Percentiles rank a stretch among this genome's conserved stretches.
Conservation (phyloP, 2,113 vertebrate species). For the Tenrec ecaudatus region DNA sequence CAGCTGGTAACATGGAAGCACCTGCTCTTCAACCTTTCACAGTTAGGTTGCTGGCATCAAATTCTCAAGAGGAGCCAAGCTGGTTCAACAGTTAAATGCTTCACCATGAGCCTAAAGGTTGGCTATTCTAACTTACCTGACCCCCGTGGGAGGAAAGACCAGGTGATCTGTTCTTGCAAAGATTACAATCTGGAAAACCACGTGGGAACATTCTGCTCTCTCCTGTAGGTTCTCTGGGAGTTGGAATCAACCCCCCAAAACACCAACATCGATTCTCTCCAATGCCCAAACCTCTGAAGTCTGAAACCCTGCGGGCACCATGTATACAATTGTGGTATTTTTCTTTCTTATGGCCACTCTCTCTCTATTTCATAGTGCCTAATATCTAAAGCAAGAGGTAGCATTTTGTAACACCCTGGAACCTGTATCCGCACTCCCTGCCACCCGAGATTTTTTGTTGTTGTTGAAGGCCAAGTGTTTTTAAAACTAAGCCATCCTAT, state of each 20-base stretch:
- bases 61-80: neutral
- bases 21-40: rapidly evolving
- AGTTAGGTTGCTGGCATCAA: neutral
- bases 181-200: neutral
- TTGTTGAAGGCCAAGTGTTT: neutral
- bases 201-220: neutral
- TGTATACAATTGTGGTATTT: too few species aligned
- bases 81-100: neutral
- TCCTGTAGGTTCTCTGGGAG: neutral
- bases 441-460: too few species aligned
- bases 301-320: rapidly evolving
- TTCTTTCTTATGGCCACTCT: neutral
- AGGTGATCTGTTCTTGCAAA: neutral
- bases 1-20: neutral
- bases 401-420: neutral
- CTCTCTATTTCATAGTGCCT: neutral
- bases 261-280: neutral
- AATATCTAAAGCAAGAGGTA: rapidly evolving
- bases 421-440: too few species aligned
- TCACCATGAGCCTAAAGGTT: neutral
- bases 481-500: neutral
- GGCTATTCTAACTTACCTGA: neutral
- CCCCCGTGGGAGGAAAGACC: neutral
- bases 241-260: neutral
- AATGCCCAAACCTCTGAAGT: neutral